Evolutionary conservation across 2,888 invertebrate species (phyloP).

Genomic region (Deroplatys truncata): DNA sequence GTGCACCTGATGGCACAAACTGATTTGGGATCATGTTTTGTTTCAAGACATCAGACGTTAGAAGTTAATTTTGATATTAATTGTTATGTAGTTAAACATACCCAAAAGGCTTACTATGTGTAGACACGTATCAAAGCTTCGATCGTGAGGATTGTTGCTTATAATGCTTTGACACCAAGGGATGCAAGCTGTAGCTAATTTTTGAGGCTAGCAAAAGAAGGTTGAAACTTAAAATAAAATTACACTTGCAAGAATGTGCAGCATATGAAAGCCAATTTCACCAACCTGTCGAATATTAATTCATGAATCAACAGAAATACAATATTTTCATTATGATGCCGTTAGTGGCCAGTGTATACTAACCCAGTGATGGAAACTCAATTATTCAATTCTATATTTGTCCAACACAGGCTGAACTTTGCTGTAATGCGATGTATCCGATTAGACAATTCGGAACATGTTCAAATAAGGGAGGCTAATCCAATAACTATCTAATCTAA

Average conservation of each 20-base stretch:
- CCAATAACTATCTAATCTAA: slow-evolving; percentile 1
- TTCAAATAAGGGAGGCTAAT: background rate
- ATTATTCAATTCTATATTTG: background rate
- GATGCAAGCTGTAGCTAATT: too few species aligned
- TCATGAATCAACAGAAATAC: background rate
- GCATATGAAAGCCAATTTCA: background rate
- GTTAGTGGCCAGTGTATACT: background rate
- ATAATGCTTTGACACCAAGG: too few species aligned
- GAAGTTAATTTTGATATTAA: too few species aligned
- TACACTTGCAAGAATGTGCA: background rate
- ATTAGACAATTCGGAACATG: background rate
- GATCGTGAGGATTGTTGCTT: too few species aligned
- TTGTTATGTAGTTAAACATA: too few species aligned
- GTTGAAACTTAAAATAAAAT: too few species aligned
- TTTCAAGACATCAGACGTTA: too few species aligned
- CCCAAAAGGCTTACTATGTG: too few species aligned
- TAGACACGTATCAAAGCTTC: too few species aligned
- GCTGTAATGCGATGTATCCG: background rate
- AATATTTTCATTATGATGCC: background rate
- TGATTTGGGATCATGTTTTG: too few species aligned
- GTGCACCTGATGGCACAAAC: too few species aligned
- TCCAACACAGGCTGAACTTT: background rate
- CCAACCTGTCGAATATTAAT: background rate
- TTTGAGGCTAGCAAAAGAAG: too few species aligned
- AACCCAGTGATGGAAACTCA: background rate